Evolutionary conservation across 2,113 vertebrate species (phyloP).

Genomic region (Muscicapa adusta): DNA sequence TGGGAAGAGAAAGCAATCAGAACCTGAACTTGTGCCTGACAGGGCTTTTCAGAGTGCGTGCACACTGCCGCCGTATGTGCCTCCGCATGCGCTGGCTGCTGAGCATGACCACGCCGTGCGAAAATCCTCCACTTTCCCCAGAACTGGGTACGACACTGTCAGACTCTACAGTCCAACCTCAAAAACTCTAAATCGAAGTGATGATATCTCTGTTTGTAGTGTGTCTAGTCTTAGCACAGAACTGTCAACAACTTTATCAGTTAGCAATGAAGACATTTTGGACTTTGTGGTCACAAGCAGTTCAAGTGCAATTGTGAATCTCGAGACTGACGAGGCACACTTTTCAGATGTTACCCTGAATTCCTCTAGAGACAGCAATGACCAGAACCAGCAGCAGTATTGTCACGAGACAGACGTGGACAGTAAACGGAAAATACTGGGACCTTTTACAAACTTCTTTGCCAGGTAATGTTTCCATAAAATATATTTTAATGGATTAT

Average conservation of each 20-base stretch:
- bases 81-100: conserved; percentile 53
- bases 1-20: conserved; percentile 49
- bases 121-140: conserved; percentile 86
- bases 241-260: conserved; percentile 81
- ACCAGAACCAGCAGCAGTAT: conserved; percentile 32
- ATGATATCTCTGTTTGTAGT: conserved; percentile 85
- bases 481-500: background rate
- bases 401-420: conserved; percentile 50
- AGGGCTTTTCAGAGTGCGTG: conserved; percentile 66
- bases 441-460: conserved; percentile 83
- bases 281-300: conserved; percentile 88
- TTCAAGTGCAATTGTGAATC: conserved; percentile 90
- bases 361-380: conserved; percentile 44
- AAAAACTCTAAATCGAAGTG: conserved; percentile 76
- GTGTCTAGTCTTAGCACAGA: conserved; percentile 92
- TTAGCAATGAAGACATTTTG: conserved; percentile 88
- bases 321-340: conserved; percentile 78
- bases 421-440: conserved; percentile 71
- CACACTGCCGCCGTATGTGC: conserved; percentile 20
- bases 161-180: conserved; percentile 77
- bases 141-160: conserved; percentile 78
- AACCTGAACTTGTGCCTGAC: conserved; percentile 48
- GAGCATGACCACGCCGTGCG: conserved; percentile 68
- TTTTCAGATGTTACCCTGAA: conserved; percentile 81
- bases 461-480: conserved; percentile 71